Base-by-base conservation (phyloP, 1,140 invertebrate species). In the Panagrolaimus sp. region DNA sequence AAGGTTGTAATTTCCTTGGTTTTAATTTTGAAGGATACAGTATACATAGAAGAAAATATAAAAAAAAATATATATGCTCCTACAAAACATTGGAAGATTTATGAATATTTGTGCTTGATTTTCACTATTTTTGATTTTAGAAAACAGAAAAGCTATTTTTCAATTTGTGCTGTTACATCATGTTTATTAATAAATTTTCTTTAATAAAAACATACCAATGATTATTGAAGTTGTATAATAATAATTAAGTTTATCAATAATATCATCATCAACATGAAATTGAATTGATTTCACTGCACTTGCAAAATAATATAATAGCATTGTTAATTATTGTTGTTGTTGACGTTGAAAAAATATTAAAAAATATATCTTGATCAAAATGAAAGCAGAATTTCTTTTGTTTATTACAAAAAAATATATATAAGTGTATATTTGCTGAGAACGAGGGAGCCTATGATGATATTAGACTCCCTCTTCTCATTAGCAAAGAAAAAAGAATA, bases 261-360 rank as follows among this genome's bases (percentile, higher is more conserved):
- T 83, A 66, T 82, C 80, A 80, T 82, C 80, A 66, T 82, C 80
- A 23, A 82, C 80, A 57, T 82, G 80, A 61, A 81, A 82, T 68
- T 81, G 80, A 61, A 81, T 82, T n/a, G 73, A 75, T 67, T 82
- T 82, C 46, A 81, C 80, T 42, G 80, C 80, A 65, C 78, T 82
- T 42, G 79, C 79, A 63, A 82, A 80, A 70, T 80, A 79, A 67
- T 79, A 79, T 65, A 79, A 68, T 63, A 79, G 69, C 78, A 79
- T 79, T 20, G 51, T 27, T 57, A 7, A 38, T n/a, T n/a, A 38
- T 38, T 38, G 31, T n/a, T n/a, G n/a, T n/a, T n/a, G n/a, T n/a
- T n/a, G n/a, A n/a, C n/a, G n/a, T n/a, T n/a, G n/a, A n/a, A n/a
- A n/a, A 38, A 38, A 38, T 38, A 38, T 38, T 7, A 38, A 38